Base-by-base conservation (phyloP, 2,888 invertebrate genomes). In the Xestia ashworthii region DNA sequence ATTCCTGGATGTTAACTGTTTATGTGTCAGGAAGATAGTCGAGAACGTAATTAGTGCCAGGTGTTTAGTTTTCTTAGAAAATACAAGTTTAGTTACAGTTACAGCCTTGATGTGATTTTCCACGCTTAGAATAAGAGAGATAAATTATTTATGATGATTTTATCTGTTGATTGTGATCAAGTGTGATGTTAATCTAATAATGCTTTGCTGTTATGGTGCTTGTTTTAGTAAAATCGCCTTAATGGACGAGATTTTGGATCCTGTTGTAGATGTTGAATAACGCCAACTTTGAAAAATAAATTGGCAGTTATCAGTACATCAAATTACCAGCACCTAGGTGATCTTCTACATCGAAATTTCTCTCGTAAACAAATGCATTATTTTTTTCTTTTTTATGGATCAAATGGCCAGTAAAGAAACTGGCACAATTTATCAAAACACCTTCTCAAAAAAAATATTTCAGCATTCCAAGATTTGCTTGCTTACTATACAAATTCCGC, bases 51-150 rank as follows among this genome's bases (percentile, higher is more conserved):
- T 72, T 67, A 72, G 25, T 60, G 12, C 25, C 82, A 81, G 77
- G 71, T 85, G 85, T 69, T 71, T 25, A 32, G 32, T 44, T 50
- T 74, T 62, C 83, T 55, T 0, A 41, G 77, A 66, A 76, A 19
- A 19, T 55, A 22, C 32, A 44, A 25, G 38, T 69, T 69, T 71
- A 46, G 38, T 14, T 25, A 44, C 44, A 62, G 16, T 71, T 25
- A 41, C 4, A n/a, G 25, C 82, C 70, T 64, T 75, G 71, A 62
- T 38, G 83, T 85, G 14, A 81, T 81, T 83, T 85, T 82, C 86
- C 84, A 55, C 71, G 22, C 50, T 53, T 32, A 48, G 32, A 75
- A 73, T 73, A 55, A 16, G 53, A 74, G 50, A 82, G 46, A 77
- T 81, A 68, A 53, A 76, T 84, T 67, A 83, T 79, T 71, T 70